phyloP scores from a whole-genome alignment of 2,797 vertebrate species.

The Huso huso region DNA sequence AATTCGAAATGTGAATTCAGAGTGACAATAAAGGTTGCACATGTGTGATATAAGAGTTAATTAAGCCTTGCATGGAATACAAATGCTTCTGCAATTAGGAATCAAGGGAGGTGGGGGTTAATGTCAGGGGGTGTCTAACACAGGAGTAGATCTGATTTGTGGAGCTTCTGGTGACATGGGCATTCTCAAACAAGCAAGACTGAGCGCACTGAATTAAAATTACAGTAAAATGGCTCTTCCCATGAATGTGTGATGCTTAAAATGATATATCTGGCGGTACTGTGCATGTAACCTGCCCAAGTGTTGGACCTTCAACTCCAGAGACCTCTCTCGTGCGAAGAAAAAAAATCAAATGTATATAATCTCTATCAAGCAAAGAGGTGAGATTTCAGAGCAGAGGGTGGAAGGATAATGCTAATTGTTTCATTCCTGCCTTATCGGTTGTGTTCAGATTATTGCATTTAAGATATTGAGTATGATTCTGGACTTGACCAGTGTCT shows the following conservation, averaged over 20 bases:
- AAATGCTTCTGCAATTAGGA: slow-evolving; percentile 66
- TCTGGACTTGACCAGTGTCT: too few relatives aligned
- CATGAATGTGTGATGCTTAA: slow-evolving; percentile 58
- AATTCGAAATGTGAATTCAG: slow-evolving; percentile 19
- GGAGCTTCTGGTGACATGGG: slow-evolving; percentile 69
- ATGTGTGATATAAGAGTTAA: slow-evolving; percentile 78
- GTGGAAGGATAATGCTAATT: too few relatives aligned
- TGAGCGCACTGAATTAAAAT: slow-evolving; percentile 74
- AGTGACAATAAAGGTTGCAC: slow-evolving; percentile 71
- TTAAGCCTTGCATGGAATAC: slow-evolving; percentile 65
- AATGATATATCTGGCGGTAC: slow-evolving; percentile 26
- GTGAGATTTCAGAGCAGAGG: too few relatives aligned
- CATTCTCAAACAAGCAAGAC: slow-evolving; percentile 75
- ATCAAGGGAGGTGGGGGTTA: slow-evolving; percentile 74
- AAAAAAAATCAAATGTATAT: too few relatives aligned
- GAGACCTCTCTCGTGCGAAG: too few relatives aligned
- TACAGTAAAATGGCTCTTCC: slow-evolving; percentile 75
- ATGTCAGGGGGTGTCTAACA: slow-evolving; percentile 75
- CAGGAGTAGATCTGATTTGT: slow-evolving; percentile 73
- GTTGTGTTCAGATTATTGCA: too few relatives aligned
- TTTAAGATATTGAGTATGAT: too few relatives aligned
- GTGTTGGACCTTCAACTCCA: too few relatives aligned
- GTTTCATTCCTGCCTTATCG: too few relatives aligned
- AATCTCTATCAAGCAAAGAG: too few relatives aligned
- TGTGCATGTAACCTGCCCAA: too few relatives aligned